Base-by-base conservation (phyloP, 2,888 invertebrate genomes). In the Lochmaea capreae region DNA sequence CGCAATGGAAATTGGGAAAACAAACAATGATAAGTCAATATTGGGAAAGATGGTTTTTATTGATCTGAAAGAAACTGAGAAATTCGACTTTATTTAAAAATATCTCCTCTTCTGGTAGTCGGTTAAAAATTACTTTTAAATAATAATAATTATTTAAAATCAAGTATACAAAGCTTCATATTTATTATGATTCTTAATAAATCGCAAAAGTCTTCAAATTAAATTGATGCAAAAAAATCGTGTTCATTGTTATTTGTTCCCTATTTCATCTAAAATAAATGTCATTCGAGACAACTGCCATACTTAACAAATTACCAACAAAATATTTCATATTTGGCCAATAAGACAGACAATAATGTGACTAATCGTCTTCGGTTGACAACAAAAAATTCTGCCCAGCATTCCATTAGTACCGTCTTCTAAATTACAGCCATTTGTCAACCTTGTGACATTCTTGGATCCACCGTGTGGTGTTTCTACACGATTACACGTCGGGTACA, bases 321-420 rank as follows among this genome's bases (percentile, higher is more conserved):
- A 54, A 59, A 68, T 58, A 72, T 65, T 62, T 74, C 58, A 67
- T 68, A 49, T 74, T 63, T 72, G 65, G 59, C 68, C 42, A 66
- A 59, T 68, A 75, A 72, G 65, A 65, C 68, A 65, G 66, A 65
- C 68, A 71, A 39, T 39, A 39, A 63, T 68, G 59, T 69, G 59
- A 63, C 46, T 42, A 46, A 68, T 57, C 72, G 62, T 62, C 33
- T 42, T 62, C 58, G 10, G 62, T 62, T 42, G 42, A 62, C 66
- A 54, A 66, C 49, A 66, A 70, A 73, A 73, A 72, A 69, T 49
- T 67, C 54, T 46, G 11, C 58, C 39, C 12, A 58, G 58, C 65
- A 72, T 75, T 75, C 75, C 75, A 73, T 73, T 75, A 75, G 69
- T 61, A 65, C 42, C 70, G 33, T 70, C 75, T 67, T 65, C 74